Base-by-base conservation (phyloP, 2,113 vertebrate genomes). In the Varanus komodoensis region DNA sequence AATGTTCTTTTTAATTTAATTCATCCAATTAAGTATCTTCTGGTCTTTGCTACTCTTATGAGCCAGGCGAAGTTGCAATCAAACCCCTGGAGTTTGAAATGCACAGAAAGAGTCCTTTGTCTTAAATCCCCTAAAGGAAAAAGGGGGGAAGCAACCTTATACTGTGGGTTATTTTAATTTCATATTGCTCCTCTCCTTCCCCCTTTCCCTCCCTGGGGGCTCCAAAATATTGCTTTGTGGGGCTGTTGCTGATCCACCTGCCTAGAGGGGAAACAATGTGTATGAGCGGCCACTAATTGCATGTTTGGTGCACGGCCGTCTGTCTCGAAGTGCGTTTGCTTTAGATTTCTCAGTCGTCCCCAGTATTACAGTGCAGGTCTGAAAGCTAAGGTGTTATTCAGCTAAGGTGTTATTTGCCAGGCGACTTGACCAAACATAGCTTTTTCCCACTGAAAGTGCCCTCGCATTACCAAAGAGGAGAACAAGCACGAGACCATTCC, bases 201-300 rank as follows among this genome's bases (percentile, higher is more conserved):
- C 87, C 93, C 87, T 8, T 34, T 71, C 80, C 38, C 2, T 64
- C 87, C 71, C 82, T 92, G 4, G 57, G 87, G n/a, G 91, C 86
- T 81, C 91, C 87, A 89, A 92, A 90, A 87, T 77, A 88, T 48
- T 93, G 92, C 81, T 92, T 91, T 90, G 84, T 90, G 57, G 69
- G 89, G 74, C 17, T 9, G 2, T 89, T 89, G 68, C 34, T 73
- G 64, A 87, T 69, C 80, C 89, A 92, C 91, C 83, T 95, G 94
- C 93, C 93, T 93, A 92, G 93, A 91, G 93, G 75, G 86, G 44
- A 94, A 94, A 92, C 94, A 90, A 93, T 90, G 93, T 87, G 89
- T 91, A 91, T 92, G 94, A 92, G 90, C 91, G 95, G 93, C 78
- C 91, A 85, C 95, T 95, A 92, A 91, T 92, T 93, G 93, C 84